Percentiles rank a stretch among this genome's conserved stretches.
Evolutionary conservation across 2,113 vertebrate species (phyloP).

Genomic region (Eulacestoma nigropectus): DNA sequence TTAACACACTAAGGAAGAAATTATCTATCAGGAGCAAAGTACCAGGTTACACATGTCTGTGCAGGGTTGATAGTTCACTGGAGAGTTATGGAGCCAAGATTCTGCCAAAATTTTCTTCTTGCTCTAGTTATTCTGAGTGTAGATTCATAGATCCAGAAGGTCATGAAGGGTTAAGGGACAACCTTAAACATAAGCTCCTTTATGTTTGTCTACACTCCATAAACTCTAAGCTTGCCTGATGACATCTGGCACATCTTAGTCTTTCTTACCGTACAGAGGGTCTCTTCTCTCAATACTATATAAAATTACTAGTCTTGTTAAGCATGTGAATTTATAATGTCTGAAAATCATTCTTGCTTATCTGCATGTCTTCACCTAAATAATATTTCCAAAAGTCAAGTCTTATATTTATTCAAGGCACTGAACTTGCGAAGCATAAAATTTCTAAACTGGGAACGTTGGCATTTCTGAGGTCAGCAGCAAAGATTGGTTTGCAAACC

Average conservation of each 20-base stretch:
- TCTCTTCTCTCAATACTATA: neutral
- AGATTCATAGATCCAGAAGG: neutral
- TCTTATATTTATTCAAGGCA: neutral
- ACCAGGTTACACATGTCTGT: neutral
- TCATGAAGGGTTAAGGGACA: neutral
- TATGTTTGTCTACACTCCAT: neutral
- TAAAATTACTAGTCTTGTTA: constrained; percentile 15
- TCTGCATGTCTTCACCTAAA: constrained; percentile 3
- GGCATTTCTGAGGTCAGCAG: neutral
- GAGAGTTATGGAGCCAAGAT: neutral
- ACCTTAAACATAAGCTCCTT: constrained; percentile 2
- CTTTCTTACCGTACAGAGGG: neutral
- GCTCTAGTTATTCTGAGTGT: neutral
- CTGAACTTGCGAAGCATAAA: neutral
- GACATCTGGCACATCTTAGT: neutral
- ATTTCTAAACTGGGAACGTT: neutral
- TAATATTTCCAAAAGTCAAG: neutral
- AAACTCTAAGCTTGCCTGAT: neutral
- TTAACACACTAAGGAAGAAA: neutral
- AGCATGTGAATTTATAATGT: neutral
- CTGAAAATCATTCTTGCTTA: constrained; percentile 26
- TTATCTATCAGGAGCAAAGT: neutral
- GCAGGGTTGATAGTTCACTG: neutral
- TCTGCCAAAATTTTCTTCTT: neutral
- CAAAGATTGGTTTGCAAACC: neutral